These are phyloP conservation scores for Tuberolachnus salignus DNA, from an alignment of 2,888 invertebrate species.

Conservation along the genomic window DNA sequence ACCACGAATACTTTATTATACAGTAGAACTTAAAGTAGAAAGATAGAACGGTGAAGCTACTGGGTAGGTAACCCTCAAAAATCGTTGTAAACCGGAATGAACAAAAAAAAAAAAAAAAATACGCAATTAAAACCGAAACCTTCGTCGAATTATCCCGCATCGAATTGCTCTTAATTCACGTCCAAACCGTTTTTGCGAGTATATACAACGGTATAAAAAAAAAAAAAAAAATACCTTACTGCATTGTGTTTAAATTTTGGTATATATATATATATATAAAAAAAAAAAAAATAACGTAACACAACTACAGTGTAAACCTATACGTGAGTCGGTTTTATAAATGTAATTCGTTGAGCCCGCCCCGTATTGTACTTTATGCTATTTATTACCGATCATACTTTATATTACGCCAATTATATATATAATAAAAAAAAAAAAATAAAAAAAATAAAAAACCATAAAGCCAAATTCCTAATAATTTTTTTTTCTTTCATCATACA, in stretches of 20 bases:
- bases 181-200: neutral
- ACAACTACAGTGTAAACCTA: constrained; percentile 1
- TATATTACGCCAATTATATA: too few relatives aligned
- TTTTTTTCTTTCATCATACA: neutral
- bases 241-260: neutral
- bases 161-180: neutral
- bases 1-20: neutral
- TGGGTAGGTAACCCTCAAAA: neutral
- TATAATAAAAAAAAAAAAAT: too few relatives aligned
- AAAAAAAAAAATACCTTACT: neutral
- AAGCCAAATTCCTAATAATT: neutral
- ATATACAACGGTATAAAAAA: too few relatives aligned
- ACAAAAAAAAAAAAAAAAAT: neutral
- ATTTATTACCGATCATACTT: too few relatives aligned
- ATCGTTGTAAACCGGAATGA: neutral
- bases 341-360: too few relatives aligned
- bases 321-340: too few relatives aligned
- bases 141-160: neutral
- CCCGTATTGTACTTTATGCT: too few relatives aligned
- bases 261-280: neutral
- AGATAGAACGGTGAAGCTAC: neutral
- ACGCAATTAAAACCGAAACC: neutral
- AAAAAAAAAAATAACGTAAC: constrained; percentile 30
- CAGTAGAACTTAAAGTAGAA: constrained; percentile 9
- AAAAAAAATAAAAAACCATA: neutral